Conservation (phyloP, 2,888 invertebrate genomes). For the Drosophila tanythrix region DNA sequence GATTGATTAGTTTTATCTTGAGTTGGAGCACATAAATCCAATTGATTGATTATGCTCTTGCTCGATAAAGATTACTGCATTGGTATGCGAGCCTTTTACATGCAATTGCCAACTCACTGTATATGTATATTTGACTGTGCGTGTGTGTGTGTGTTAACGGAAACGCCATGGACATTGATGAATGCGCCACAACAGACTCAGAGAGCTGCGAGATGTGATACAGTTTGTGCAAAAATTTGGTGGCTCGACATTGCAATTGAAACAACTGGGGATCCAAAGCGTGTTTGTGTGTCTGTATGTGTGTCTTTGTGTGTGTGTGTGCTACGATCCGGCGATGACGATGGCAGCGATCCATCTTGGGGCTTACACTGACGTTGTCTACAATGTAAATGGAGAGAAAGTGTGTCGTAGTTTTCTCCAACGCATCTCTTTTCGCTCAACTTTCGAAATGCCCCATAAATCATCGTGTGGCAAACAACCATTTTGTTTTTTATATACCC, state of each 20-base stretch:
- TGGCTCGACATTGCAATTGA: slow-evolving; percentile 20
- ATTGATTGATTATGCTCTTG: slow-evolving; percentile 83
- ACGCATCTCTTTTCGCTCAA: slow-evolving; percentile 29
- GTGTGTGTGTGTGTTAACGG: slow-evolving; percentile 50
- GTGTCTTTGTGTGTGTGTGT: background rate
- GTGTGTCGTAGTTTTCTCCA: slow-evolving; percentile 53
- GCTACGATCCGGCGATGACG: slow-evolving; percentile 50
- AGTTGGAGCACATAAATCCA: slow-evolving; percentile 83
- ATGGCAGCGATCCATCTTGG: slow-evolving; percentile 62
- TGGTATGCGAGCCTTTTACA: slow-evolving; percentile 61
- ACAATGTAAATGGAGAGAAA: slow-evolving; percentile 54
- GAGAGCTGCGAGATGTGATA: slow-evolving; percentile 11
- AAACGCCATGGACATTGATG: slow-evolving; percentile 75
- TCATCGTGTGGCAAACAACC: slow-evolving; percentile 68
- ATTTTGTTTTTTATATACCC: slow-evolving; percentile 51
- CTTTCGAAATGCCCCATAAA: slow-evolving; percentile 78
- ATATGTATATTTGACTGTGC: slow-evolving; percentile 6
- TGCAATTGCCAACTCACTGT: slow-evolving; percentile 33
- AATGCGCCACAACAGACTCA: slow-evolving; percentile 62
- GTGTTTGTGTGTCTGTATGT: background rate
- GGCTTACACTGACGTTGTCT: slow-evolving; percentile 34
- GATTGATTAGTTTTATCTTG: slow-evolving; percentile 84
- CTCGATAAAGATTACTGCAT: slow-evolving; percentile 77
- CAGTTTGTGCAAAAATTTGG: slow-evolving; percentile 41
- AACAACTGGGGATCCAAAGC: slow-evolving; percentile 44